Evolutionary conservation across 2,888 invertebrate species (phyloP), one percentile per base, ranked within the genome.

Genomic region (Agonopterix arenella): DNA sequence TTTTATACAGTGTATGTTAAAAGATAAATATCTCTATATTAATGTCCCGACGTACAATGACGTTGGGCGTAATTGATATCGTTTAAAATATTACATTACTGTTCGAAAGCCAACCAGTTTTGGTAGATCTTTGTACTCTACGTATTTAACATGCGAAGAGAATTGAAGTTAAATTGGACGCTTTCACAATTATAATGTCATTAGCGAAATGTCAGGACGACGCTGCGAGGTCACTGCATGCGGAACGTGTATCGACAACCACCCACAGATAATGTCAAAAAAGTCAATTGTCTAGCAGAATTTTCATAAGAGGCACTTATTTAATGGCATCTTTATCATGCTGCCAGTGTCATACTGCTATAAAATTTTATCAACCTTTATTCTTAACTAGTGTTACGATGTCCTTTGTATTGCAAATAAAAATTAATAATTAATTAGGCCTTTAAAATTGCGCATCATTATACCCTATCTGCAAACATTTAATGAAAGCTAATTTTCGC

Each of bases 131-230:
- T 8, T 13, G 9, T 44, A 8, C 11, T 8, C 11, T 11, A 13
- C 11, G 43, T 43, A 43, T 43, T n/a, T 8, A 11, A 18, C 2
- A 13, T 18, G 16, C 13, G 9, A 13, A 8, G 9, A 18, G 45
- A 36, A 11, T 40, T 40, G 4, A 40, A 40, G 40, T 40, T n/a
- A 40, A 10, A 40, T 40, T 40, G 40, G 13, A 13, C 43, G 11
- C 43, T 13, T 43, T 13, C 43, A 50, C 71, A 72, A 78, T 80
- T 79, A 78, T 71, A 73, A 70, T 66, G 66, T 68, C 73, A 76
- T 80, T 77, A 78, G 74, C 63, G 52, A 58, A 71, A 78, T 76
- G 74, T 70, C 71, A 76, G 62, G 61, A 68, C 73, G 65, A 58
- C 62, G 58, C 48, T 54, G 55, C 68, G 68, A 74, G 70, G 72